phyloP scores from a whole-genome alignment of 2,888 invertebrate genomes.

The Drosophila suboccidentalis region DNA sequence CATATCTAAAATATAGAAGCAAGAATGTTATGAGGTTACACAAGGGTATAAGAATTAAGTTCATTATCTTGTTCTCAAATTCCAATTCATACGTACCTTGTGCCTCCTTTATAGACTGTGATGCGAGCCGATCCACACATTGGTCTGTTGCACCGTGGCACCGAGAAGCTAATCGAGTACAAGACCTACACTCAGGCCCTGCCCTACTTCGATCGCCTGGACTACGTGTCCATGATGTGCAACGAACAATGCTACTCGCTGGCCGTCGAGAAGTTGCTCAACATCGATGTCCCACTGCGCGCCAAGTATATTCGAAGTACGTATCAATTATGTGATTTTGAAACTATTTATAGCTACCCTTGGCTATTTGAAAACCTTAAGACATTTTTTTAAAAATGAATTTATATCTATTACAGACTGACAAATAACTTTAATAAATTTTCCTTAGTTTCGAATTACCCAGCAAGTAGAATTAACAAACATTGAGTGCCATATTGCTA shows the following conservation, averaged over 20 bases:
- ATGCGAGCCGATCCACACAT: constrained; percentile 97
- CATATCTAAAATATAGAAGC: not conserved
- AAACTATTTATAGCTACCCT: not conserved
- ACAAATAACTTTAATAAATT: too few species aligned
- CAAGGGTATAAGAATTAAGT: too few species aligned
- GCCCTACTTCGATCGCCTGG: constrained; percentile 98
- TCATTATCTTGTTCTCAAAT: not conserved
- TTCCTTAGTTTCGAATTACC: too few species aligned
- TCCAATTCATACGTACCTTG: too few species aligned
- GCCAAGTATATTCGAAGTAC: constrained; percentile 98
- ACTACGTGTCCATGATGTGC: constrained; percentile 99
- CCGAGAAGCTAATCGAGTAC: constrained; percentile 99
- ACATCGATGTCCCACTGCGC: constrained; percentile 96
- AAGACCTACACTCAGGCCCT: constrained; percentile 99
- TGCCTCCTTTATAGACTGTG: constrained; percentile 88
- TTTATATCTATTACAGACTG: not conserved
- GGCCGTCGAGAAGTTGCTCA: constrained; percentile 97
- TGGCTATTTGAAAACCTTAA: not conserved
- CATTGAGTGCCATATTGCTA: too few species aligned
- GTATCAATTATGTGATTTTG: constrained; percentile 64
- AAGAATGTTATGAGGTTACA: not conserved
- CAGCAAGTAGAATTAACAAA: too few species aligned
- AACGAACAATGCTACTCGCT: constrained; percentile 98
- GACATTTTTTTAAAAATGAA: not conserved
- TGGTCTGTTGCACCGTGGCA: constrained; percentile 97